Percentiles rank a stretch among this genome's conserved stretches.
phyloP scores from a whole-genome alignment of 2,113 vertebrate genomes.

The Ascaphus truei region DNA sequence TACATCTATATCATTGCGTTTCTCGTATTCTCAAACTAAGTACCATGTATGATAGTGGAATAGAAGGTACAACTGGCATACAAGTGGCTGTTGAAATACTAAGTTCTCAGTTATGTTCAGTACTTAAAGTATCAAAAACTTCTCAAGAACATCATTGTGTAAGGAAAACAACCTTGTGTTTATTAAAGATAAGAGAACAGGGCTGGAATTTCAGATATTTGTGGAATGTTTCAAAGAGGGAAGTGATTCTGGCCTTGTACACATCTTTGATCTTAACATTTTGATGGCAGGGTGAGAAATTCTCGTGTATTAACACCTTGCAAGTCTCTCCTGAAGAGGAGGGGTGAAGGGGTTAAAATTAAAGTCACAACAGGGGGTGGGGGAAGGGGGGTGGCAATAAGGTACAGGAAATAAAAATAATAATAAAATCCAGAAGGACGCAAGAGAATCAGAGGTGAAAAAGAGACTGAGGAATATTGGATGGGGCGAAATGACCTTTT shows the following conservation, averaged over 20 bases:
- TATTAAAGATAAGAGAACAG: conserved; percentile 19
- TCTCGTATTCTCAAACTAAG: no score
- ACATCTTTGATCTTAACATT: conserved; percentile 21
- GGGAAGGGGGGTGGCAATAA: no score
- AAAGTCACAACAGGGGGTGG: no score
- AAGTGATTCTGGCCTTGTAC: conserved; percentile 31
- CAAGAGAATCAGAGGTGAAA: neutral
- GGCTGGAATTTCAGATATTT: neutral
- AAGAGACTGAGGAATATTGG: no score
- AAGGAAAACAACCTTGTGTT: conserved; percentile 26
- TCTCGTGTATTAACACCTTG: neutral
- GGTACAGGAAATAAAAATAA: no score
- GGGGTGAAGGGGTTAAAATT: no score
- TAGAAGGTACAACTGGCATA: no score
- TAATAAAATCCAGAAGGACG: no score
- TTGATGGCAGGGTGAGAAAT: conserved; percentile 17
- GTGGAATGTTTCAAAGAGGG: conserved; percentile 25
- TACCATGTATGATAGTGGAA: no score
- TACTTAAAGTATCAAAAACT: neutral
- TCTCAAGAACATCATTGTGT: conserved; percentile 11
- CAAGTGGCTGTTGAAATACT: neutral
- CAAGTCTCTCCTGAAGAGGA: no score
- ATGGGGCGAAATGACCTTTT: neutral
- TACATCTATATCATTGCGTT: no score
- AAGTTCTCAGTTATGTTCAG: neutral